Conservation (phyloP, 2,888 invertebrate genomes). For the Enchytraeus crypticus region DNA sequence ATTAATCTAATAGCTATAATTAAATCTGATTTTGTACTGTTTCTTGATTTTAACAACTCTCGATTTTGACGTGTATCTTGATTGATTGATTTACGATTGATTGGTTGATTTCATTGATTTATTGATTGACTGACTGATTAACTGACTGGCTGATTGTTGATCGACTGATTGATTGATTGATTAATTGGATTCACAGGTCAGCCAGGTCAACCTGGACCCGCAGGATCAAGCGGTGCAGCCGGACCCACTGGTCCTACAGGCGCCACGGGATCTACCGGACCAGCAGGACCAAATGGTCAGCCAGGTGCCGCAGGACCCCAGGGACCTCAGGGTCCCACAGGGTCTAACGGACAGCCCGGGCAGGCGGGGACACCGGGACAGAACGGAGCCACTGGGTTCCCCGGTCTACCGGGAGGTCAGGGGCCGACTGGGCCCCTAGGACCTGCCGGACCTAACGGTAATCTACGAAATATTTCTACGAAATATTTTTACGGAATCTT, state of each 20-base stretch:
- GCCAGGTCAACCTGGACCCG: slow-evolving; percentile 32
- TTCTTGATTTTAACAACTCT: too few species aligned
- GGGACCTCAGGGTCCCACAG: slow-evolving; percentile 3
- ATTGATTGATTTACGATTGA: too few species aligned
- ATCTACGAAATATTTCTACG: too few species aligned
- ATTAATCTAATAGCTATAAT: too few species aligned
- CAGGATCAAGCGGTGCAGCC: slow-evolving; percentile 42
- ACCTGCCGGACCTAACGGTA: too few species aligned
- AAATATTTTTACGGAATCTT: too few species aligned
- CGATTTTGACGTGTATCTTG: too few species aligned
- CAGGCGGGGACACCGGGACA: slow-evolving; percentile 11
- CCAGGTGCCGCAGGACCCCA: neutral
- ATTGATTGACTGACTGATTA: too few species aligned
- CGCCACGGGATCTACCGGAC: slow-evolving; percentile 6
- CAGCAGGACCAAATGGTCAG: neutral
- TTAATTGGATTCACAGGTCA: slow-evolving; percentile 41
- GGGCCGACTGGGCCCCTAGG: slow-evolving; percentile 13
- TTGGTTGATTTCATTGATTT: too few species aligned
- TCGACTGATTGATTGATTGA: too few species aligned
- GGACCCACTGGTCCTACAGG: slow-evolving; percentile 6
- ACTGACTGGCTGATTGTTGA: too few species aligned
- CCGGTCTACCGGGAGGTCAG: slow-evolving; percentile 7
- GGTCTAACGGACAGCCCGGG: slow-evolving; percentile 5
- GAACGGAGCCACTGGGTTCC: slow-evolving; percentile 6
- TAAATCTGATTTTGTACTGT: too few species aligned